Conservation (phyloP, 2,888 invertebrate genomes). For the Chrysolina americana region DNA sequence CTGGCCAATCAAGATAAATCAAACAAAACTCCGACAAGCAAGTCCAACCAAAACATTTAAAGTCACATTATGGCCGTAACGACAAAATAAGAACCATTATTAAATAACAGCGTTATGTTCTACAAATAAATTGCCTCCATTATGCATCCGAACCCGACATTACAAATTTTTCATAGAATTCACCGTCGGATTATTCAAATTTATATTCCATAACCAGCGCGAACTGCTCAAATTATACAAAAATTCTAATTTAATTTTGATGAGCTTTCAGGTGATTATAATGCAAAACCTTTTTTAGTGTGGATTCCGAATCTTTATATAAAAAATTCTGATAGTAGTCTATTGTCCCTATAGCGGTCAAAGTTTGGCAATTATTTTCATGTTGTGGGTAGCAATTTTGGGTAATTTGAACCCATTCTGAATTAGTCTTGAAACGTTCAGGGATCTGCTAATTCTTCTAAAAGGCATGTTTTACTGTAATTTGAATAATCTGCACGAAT, state of each 20-base stretch:
- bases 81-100: constrained; percentile 17
- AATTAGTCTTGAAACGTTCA: constrained; percentile 14
- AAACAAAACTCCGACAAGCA: background rate
- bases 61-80: background rate
- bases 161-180: constrained; percentile 17
- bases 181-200: constrained; percentile 28
- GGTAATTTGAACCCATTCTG: constrained; percentile 10
- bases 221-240: constrained; percentile 30
- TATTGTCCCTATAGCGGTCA: constrained; percentile 22
- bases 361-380: constrained; percentile 20
- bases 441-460: background rate
- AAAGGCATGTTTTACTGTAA: constrained; percentile 14
- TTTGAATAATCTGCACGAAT: constrained; percentile 25
- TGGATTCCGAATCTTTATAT: constrained; percentile 22
- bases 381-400: constrained; percentile 26
- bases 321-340: constrained; percentile 18
- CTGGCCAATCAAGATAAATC: background rate
- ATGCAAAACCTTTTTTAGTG: constrained; percentile 20
- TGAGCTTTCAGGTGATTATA: constrained; percentile 5
- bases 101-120: background rate
- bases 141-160: constrained; percentile 6
- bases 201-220: constrained; percentile 18
- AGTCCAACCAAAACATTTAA: background rate
- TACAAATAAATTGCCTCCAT: constrained; percentile 13
- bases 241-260: constrained; percentile 37